Percentiles rank a stretch among this genome's conserved stretches.
Evolutionary conservation across 2,888 invertebrate genomes (phyloP).

Genomic region (Protophormia terraenovae): DNA sequence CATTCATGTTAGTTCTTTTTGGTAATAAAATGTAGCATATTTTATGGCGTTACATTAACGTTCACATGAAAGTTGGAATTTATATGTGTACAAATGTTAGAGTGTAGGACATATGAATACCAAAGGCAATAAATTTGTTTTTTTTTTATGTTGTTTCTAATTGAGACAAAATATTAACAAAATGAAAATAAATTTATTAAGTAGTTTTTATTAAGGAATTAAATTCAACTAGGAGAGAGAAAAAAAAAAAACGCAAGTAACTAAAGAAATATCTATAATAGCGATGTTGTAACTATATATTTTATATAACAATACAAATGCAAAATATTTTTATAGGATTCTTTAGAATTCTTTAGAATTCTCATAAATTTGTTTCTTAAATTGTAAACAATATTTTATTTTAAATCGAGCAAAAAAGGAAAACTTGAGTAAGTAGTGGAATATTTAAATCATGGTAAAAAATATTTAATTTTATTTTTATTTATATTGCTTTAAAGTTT

Average conservation of each 20-base stretch:
- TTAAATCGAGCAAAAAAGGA: too few species aligned
- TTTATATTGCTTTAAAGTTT: background rate
- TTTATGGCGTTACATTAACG: conserved; percentile 43
- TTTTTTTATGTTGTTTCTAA: conserved; percentile 28
- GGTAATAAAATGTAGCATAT: conserved; percentile 53
- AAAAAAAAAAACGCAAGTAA: conserved; percentile 1
- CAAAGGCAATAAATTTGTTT: conserved; percentile 17
- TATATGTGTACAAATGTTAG: background rate
- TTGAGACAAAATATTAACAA: conserved; percentile 49
- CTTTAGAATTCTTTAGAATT: too few species aligned
- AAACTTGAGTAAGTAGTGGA: background rate
- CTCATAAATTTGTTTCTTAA: too few species aligned
- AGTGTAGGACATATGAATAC: background rate
- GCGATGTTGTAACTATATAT: too few species aligned
- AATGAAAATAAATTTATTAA: background rate
- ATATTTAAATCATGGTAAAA: background rate
- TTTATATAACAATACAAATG: too few species aligned
- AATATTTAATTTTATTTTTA: background rate
- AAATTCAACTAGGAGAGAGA: too few species aligned
- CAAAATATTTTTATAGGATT: too few species aligned
- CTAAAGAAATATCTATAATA: background rate
- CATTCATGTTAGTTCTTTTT: conserved; percentile 17
- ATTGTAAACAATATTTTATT: too few species aligned
- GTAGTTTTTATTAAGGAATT: background rate
- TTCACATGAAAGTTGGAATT: conserved; percentile 1